Percentiles rank a stretch among this genome's conserved stretches.
These are phyloP conservation scores for Cataglyphis albicans DNA, from an alignment of 2,888 invertebrate genomes.

Conservation along the genomic window DNA sequence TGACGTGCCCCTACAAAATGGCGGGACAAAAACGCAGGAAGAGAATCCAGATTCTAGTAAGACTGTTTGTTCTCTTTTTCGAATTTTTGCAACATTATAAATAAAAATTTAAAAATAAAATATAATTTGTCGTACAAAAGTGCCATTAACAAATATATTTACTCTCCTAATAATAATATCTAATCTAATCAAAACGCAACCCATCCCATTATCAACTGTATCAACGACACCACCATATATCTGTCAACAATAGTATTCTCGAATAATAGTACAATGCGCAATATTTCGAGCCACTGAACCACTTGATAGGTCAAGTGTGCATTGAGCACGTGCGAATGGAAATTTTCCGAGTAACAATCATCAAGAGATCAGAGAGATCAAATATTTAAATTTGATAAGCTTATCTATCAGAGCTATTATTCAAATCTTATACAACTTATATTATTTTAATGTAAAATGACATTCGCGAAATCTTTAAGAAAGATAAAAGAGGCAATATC, in stretches of 20 bases:
- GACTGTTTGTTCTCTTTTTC: slow-evolving; percentile 35
- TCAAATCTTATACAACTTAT: neutral
- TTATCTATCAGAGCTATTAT: neutral
- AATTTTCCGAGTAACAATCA: slow-evolving; percentile 20
- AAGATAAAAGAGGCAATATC: neutral
- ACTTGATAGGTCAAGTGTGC: slow-evolving; percentile 31
- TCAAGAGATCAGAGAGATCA: neutral
- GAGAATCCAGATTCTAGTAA: slow-evolving; percentile 84
- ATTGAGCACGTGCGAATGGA: slow-evolving; percentile 25
- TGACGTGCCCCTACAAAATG: slow-evolving; percentile 84
- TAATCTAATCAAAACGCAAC: slow-evolving; percentile 35
- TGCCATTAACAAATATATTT: slow-evolving; percentile 32
- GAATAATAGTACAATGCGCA: neutral
- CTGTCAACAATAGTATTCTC: neutral
- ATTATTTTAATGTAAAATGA: neutral
- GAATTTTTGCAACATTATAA: neutral
- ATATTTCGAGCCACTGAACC: neutral
- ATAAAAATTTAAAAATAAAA: neutral
- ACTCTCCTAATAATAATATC: neutral
- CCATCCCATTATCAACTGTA: slow-evolving; percentile 8
- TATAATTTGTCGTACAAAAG: neutral
- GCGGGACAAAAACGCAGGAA: slow-evolving; percentile 85
- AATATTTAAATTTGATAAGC: neutral
- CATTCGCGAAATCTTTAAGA: neutral
- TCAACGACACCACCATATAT: neutral